Percentiles rank a stretch among this genome's conserved stretches.
Evolutionary conservation across 2,113 vertebrate species (phyloP).

Genomic region (Cavia aperea): DNA sequence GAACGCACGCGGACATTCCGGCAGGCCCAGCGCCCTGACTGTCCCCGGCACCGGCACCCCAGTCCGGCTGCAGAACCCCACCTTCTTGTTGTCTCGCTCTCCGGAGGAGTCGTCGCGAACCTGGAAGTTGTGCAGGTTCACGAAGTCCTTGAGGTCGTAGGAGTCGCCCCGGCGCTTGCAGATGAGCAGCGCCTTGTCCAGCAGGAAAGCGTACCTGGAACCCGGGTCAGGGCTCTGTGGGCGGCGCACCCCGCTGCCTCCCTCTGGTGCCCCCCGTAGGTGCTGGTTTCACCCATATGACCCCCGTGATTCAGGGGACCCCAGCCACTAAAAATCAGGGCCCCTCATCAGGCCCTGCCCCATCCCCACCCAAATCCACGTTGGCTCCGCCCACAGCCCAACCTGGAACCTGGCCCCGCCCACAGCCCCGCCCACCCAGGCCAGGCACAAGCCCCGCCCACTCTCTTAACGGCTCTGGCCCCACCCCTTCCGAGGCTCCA

Average conservation of each 20-base stretch:
- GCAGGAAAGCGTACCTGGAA: conserved; percentile 90
- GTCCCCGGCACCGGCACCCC: not conserved
- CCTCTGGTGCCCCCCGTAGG: accelerated
- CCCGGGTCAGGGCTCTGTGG: accelerated
- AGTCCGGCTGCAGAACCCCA: conserved; percentile 41
- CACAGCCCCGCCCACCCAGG: too few relatives aligned
- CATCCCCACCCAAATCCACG: not conserved
- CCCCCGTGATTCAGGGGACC: not conserved
- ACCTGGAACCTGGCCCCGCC: not conserved
- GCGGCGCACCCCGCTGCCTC: not conserved
- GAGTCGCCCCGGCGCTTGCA: conserved; percentile 92
- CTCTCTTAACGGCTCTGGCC: too few relatives aligned
- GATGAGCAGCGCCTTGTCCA: conserved; percentile 92
- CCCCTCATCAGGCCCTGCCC: not conserved
- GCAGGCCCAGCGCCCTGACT: not conserved
- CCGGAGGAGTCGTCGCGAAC: conserved; percentile 81
- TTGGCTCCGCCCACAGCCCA: too few relatives aligned
- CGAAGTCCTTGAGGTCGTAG: conserved; percentile 87
- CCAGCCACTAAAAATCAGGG: not conserved
- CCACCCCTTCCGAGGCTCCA: not conserved
- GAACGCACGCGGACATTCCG: too few relatives aligned
- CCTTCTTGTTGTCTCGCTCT: conserved; percentile 90
- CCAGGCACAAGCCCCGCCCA: not conserved
- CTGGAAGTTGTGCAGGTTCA: conserved; percentile 87
- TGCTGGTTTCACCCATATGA: not conserved